phyloP scores from a whole-genome alignment of 2,797 vertebrate species.

The Garrulus glandarius region DNA sequence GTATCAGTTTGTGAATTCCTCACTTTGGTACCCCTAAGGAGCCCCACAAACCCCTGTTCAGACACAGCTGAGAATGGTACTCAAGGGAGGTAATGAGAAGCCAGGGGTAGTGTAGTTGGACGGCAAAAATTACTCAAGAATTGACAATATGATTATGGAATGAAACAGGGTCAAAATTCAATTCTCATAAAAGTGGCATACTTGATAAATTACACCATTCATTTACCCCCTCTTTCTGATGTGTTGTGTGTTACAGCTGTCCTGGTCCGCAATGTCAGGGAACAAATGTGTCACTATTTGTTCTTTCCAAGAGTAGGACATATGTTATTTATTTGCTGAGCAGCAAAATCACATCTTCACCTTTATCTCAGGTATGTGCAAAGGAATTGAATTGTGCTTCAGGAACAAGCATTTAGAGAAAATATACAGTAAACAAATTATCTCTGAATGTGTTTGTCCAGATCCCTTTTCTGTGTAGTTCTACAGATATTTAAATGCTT shows the following conservation, averaged over 20 bases:
- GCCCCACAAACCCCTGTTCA: not conserved
- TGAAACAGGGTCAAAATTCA: not conserved
- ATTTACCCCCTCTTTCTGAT: not conserved
- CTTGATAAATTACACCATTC: rapidly evolving
- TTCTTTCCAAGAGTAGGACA: not conserved
- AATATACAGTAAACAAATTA: not conserved
- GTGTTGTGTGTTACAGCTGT: not conserved
- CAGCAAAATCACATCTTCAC: not conserved
- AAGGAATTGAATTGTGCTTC: not conserved
- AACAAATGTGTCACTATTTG: not conserved
- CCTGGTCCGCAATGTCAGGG: not conserved
- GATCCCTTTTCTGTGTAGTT: not conserved
- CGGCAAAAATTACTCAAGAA: not conserved
- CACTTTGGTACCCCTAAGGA: rapidly evolving
- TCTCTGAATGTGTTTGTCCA: not conserved
- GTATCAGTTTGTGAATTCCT: not conserved
- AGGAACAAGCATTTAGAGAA: not conserved
- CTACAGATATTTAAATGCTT: not conserved
- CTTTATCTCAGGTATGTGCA: not conserved
- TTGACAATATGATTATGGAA: not conserved
- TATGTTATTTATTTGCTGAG: not conserved
- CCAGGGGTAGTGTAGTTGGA: not conserved
- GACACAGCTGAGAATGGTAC: not conserved
- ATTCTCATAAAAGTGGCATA: not conserved
- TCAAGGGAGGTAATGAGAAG: not conserved